Percentiles rank a stretch among this genome's conserved stretches.
These are phyloP conservation scores for Sarcophaga subvicina DNA, from an alignment of 2,888 invertebrate genomes.

Conservation along the genomic window DNA sequence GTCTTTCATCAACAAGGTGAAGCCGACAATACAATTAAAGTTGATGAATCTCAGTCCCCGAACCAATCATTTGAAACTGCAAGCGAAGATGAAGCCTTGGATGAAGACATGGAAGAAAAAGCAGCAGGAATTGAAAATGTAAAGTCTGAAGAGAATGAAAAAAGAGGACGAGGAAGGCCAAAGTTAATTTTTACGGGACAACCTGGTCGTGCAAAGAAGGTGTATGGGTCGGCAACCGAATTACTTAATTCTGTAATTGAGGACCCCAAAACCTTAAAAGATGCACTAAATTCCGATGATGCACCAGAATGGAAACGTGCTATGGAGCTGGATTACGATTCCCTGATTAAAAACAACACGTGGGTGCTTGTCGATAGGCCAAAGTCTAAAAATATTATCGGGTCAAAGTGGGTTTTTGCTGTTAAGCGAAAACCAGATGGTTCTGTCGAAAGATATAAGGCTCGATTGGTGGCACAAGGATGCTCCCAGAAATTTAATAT, in stretches of 20 bases:
- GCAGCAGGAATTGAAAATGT: too few relatives aligned
- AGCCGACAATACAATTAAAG: neutral
- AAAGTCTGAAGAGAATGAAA: too few relatives aligned
- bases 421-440: conserved; percentile 52
- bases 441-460: conserved; percentile 60
- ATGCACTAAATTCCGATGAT: conserved; percentile 51
- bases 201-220: too few relatives aligned
- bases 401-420: conserved; percentile 46
- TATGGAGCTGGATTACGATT: conserved; percentile 59
- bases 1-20: conserved; percentile 53
- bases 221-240: neutral
- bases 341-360: conserved; percentile 49
- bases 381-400: neutral
- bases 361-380: conserved; percentile 58
- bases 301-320: conserved; percentile 57
- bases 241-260: conserved; percentile 30
- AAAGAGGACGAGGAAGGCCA: too few relatives aligned
- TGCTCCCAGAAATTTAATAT: conserved; percentile 64
- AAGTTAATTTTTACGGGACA: too few relatives aligned
- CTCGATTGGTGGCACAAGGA: conserved; percentile 54
- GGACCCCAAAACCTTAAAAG: conserved; percentile 29
- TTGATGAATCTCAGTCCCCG: too few relatives aligned
- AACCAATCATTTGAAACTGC: too few relatives aligned
- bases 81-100: too few relatives aligned
- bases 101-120: too few relatives aligned